Evolutionary conservation across 1,140 invertebrate species (phyloP).

Genomic region (Saxidomus purpurata): DNA sequence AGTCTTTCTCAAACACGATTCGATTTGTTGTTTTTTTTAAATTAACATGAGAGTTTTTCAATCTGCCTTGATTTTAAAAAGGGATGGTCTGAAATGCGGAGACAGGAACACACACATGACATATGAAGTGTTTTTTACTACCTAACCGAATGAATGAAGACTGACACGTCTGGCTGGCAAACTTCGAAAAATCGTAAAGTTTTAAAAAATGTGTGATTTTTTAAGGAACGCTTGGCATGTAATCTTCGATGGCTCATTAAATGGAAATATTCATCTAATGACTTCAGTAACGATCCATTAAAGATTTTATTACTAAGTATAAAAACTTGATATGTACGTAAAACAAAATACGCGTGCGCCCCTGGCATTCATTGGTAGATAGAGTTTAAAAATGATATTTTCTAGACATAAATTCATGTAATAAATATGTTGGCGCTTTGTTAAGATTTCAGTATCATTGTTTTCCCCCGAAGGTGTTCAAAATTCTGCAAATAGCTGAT

Average conservation of each 20-base stretch:
- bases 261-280: neutral
- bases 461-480: neutral
- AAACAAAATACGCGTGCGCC: slow-evolving; percentile 19
- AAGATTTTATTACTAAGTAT: neutral
- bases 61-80: too few species aligned
- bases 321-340: neutral
- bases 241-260: neutral
- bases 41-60: too few species aligned
- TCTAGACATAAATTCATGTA: neutral
- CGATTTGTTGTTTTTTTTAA: too few species aligned
- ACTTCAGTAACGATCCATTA: neutral
- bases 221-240: neutral
- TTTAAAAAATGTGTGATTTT: neutral
- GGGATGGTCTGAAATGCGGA: too few species aligned
- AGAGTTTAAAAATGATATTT: neutral
- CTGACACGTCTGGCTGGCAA: too few species aligned
- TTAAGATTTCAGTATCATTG: neutral
- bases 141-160: too few species aligned
- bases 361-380: neutral
- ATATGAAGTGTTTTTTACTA: too few species aligned
- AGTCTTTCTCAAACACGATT: too few species aligned
- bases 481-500: slow-evolving; percentile 33
- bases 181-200: neutral
- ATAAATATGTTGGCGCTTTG: slow-evolving; percentile 23
- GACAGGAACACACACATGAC: too few species aligned